Base-by-base conservation (phyloP, 2,797 vertebrate genomes). In the Eupleurogrammus muticus region DNA sequence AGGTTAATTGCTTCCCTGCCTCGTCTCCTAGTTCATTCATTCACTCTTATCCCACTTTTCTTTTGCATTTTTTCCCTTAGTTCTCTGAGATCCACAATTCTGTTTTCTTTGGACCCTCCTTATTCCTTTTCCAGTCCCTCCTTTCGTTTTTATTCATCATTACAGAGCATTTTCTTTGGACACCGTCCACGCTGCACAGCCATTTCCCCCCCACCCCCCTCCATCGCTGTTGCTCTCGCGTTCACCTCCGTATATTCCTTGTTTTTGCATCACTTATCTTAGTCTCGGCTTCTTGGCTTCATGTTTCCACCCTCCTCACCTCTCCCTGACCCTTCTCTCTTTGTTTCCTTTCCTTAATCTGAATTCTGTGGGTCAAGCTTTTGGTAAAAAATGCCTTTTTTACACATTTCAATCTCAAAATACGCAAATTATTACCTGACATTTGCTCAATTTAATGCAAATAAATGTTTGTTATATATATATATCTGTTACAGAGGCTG, bases 51-150 rank as follows among this genome's bases (percentile, higher is more conserved):
- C n/a, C 16, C 24, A 4, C 14, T 35, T 47, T 21, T 52, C 20
- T 19, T 66, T 23, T 19, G 11, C 10, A 16, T n/a, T 17, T 36
- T 20, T 40, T 7, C 68, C 42, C 54, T 28, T 12, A 13, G 13
- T 28, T 66, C 64, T 69, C 59, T 58, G 16, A 68, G 36, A 71
- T 65, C 10, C 47, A 23, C 5, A 1, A 16, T 11, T 55, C 54
- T 89, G 76, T 90, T 91, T 87, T 84, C 75, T 65, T 88, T 86
- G 78, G 85, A 75, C 49, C 60, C 67, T 48, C 28, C 54, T 44
- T n/a, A 9, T 42, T 58, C 40, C 28, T 1, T 70, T 73, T 66
- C 28, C 69, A 65, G 64, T 69, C 70, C 69, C 3, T 56, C 23
- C 40, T 79, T 71, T 67, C 67, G 34, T 53, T 60, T 79, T 69